Evolutionary conservation across 2,888 invertebrate genomes (phyloP).

Genomic region (Neoascia interrupta): DNA sequence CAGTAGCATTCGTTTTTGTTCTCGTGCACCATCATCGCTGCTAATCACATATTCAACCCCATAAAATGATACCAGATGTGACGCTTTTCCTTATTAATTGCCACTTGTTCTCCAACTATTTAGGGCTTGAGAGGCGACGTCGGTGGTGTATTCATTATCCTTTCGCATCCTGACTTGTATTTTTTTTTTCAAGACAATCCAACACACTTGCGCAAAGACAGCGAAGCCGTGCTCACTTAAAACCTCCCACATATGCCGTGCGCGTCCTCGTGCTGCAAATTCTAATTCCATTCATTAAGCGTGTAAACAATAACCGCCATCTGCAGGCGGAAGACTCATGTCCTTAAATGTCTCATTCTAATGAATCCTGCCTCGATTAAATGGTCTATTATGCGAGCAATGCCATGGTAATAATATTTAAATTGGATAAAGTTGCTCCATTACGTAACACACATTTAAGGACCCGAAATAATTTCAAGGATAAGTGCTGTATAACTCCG

Average conservation of each 20-base stretch:
- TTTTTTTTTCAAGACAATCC: slow-evolving; percentile 28
- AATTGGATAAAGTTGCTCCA: slow-evolving; percentile 64
- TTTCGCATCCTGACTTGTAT: slow-evolving; percentile 13
- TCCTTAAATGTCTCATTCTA: slow-evolving; percentile 34
- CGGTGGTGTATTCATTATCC: slow-evolving; percentile 51
- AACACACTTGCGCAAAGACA: slow-evolving; percentile 40
- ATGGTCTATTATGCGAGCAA: slow-evolving; percentile 66
- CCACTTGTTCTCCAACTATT: slow-evolving; percentile 35
- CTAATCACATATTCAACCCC: slow-evolving; percentile 64
- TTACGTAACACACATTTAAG: slow-evolving; percentile 32
- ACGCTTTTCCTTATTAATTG: slow-evolving; percentile 57
- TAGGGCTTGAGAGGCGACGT: slow-evolving; percentile 20
- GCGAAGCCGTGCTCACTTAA: no score
- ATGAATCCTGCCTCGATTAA: slow-evolving; percentile 65
- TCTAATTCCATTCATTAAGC: slow-evolving; percentile 68
- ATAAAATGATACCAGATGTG: slow-evolving; percentile 62
- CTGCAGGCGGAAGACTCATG: slow-evolving; percentile 15
- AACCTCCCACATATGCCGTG: slow-evolving; percentile 28
- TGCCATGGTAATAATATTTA: slow-evolving; percentile 65
- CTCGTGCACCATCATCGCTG: slow-evolving; percentile 35
- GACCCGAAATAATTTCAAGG: slow-evolving; percentile 36
- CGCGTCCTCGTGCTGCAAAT: slow-evolving; percentile 16
- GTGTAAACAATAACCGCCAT: slow-evolving; percentile 69
- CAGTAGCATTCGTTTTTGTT: slow-evolving; percentile 6
- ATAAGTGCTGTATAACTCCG: no score